A percentile compares a stretch with the other conserved stretches of the same genome.
phyloP scores from a whole-genome alignment of 2,113 vertebrate species.

The Rutilus rutilus region DNA sequence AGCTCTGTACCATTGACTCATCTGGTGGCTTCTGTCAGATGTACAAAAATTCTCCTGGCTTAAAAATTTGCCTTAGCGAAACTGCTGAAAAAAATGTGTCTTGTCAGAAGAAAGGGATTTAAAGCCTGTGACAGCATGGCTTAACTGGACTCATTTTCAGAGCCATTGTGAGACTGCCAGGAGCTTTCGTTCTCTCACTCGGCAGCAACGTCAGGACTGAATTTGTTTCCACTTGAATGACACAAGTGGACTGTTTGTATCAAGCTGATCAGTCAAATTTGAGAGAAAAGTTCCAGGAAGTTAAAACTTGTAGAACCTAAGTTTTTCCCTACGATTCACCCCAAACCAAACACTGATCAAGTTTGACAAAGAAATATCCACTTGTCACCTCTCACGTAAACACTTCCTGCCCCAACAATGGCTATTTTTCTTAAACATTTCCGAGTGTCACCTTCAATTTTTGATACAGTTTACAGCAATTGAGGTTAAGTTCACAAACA shows the following conservation, averaged over 20 bases:
- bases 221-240: constrained; percentile 10
- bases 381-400: neutral
- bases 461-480: neutral
- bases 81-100: neutral
- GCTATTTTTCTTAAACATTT: constrained; percentile 1
- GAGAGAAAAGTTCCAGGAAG: neutral
- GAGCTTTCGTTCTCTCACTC: constrained; percentile 45
- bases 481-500: neutral
- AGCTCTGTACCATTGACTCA: neutral
- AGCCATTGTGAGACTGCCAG: constrained; percentile 51
- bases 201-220: constrained; percentile 47
- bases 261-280: constrained; percentile 11
- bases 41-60: neutral
- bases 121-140: constrained; percentile 29
- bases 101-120: constrained; percentile 31
- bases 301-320: neutral
- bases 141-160: constrained; percentile 26
- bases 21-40: neutral
- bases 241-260: constrained; percentile 23
- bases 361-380: neutral
- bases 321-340: neutral
- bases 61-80: neutral
- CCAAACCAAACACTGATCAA: neutral
- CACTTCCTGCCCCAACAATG: neutral
- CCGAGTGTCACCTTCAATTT: neutral